Base-by-base conservation (phyloP, 2,113 vertebrate species). In the Globicephala melas region DNA sequence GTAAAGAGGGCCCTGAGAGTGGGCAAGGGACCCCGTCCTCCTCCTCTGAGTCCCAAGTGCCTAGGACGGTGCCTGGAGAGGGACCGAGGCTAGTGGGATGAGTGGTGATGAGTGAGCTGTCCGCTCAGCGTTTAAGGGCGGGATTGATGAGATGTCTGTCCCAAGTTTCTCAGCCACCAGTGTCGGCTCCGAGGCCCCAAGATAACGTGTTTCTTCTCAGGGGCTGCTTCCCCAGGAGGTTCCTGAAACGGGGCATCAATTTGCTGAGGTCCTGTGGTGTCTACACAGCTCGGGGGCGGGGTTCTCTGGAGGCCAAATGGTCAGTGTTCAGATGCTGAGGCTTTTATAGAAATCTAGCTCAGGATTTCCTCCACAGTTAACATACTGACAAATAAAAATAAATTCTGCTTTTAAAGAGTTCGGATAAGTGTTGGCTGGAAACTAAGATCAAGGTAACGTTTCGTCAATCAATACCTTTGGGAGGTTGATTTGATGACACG, bases 271-370 rank as follows among this genome's bases (percentile, higher is more conserved):
- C 53, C 55, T 2, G 9, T 0, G 12, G n/a, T 25, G 23, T 33
- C 2, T 17, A 8, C 11, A 2, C n/a, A 53, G 53, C 10, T 0
- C 6, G 3, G n/a, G 18, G 21, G 67, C 0, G 5, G 44, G 9
- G 1, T 2, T 38, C 33, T 17, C n/a, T 20, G 7, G 5, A 55
- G n/a, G 36, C 31, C 62, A 21, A 6, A 44, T 12, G 21, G 38
- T 18, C 6, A 26, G 33, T 15, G 44, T 71, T 2, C 0, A 14
- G 36, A 53, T 18, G 6, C 23, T 11, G 14, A 44, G 28, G 36
- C 2, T 47, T 50, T 41, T 38, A 65, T 67, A 31, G 47, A 33
- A 20, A 47, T 33, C 70, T 6, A 33, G 70, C 13, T 12, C 14
- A n/a, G 17, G 10, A 55, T 15, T 15, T 12, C 53, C 4, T 4